Conservation (phyloP, 2,888 invertebrate genomes). For the Argyresthia goedartella region DNA sequence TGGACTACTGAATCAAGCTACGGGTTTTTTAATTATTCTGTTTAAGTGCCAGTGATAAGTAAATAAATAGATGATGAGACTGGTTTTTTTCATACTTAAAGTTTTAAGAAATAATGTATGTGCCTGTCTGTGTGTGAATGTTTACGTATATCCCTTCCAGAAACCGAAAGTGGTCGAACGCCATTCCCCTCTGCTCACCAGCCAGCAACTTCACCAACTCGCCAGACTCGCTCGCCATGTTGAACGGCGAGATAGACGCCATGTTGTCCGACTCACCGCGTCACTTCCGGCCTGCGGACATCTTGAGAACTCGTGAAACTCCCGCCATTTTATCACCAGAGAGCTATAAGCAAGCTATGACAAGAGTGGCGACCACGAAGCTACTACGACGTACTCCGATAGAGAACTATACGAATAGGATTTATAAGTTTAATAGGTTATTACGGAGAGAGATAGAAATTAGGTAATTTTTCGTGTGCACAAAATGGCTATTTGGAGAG, state of each 20-base stretch:
- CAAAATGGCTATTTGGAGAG: too few species aligned
- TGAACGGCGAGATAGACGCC: slow-evolving; percentile 57
- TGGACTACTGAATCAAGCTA: too few species aligned
- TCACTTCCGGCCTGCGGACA: slow-evolving; percentile 29
- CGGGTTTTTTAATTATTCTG: too few species aligned
- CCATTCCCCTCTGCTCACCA: slow-evolving; percentile 81
- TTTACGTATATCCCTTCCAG: slow-evolving; percentile 52
- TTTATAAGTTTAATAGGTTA: slow-evolving; percentile 48
- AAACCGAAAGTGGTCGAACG: slow-evolving; percentile 89
- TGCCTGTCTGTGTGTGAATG: too few species aligned
- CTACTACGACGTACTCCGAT: slow-evolving; percentile 43
- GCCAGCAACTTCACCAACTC: slow-evolving; percentile 45
- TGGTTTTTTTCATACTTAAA: too few species aligned
- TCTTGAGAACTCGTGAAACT: slow-evolving; percentile 47
- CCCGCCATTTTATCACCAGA: slow-evolving; percentile 57
- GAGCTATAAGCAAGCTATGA: slow-evolving; percentile 55
- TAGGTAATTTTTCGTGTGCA: slow-evolving; percentile 52
- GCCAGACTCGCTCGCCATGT: slow-evolving; percentile 47
- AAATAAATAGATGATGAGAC: too few species aligned
- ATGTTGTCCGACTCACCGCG: slow-evolving; percentile 44
- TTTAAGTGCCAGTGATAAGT: too few species aligned
- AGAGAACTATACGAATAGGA: slow-evolving; percentile 52
- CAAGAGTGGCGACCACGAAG: slow-evolving; percentile 44
- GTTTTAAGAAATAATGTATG: too few species aligned
- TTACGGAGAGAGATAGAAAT: slow-evolving; percentile 42